Evolutionary conservation across 2,888 invertebrate genomes (phyloP).

Genomic region (Ceraclea dissimilis): DNA sequence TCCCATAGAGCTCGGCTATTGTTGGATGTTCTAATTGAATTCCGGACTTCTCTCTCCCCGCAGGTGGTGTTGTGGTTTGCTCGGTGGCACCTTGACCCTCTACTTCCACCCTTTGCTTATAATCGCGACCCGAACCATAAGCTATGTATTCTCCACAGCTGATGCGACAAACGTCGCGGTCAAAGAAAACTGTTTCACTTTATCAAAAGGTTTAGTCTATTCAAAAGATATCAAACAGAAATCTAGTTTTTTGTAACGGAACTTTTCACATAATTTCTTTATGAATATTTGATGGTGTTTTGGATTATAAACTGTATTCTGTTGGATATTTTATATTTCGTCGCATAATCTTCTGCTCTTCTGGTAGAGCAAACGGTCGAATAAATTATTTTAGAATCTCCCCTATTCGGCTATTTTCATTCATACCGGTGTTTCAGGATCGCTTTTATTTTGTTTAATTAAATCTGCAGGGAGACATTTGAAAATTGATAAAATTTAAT

Average conservation of each 20-base stretch:
- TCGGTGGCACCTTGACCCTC: slow-evolving; percentile 16
- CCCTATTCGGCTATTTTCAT: background rate
- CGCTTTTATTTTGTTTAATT: background rate
- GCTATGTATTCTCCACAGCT: background rate
- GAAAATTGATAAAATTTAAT: slow-evolving; percentile 2
- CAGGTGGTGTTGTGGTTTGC: slow-evolving; percentile 23
- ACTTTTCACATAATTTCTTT: too few relatives aligned
- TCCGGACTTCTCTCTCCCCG: slow-evolving; percentile 21
- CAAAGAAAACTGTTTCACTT: slow-evolving; percentile 1
- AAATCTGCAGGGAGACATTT: background rate
- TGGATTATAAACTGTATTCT: background rate
- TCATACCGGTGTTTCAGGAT: background rate
- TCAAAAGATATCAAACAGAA: background rate
- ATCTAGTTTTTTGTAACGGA: too few relatives aligned
- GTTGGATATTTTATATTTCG: background rate
- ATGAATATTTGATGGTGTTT: background rate
- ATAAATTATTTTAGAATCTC: slow-evolving; percentile 1
- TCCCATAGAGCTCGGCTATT: slow-evolving; percentile 10
- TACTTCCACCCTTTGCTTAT: slow-evolving; percentile 4
- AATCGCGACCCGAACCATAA: background rate
- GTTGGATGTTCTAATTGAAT: slow-evolving; percentile 25
- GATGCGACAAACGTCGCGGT: background rate
- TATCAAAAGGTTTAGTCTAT: background rate
- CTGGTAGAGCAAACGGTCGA: background rate
- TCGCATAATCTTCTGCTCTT: background rate